Evolutionary conservation across 35 echinoderm and acorn worm genomes (phyloP).

Genomic region (Heliocidaris tuberculata): DNA sequence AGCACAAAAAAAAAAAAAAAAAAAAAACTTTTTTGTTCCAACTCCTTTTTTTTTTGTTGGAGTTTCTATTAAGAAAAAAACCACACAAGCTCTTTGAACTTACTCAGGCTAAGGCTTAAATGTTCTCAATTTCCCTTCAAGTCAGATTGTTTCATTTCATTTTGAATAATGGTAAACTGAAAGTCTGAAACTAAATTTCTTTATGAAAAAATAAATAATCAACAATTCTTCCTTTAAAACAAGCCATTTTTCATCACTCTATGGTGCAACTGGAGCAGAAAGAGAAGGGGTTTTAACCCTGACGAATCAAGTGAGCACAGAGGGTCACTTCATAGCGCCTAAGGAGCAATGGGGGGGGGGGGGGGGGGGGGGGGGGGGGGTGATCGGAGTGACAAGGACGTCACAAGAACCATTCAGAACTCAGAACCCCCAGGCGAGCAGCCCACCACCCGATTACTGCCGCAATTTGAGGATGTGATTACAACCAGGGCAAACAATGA

Average conservation of each 20-base stretch:
- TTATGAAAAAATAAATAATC: neutral
- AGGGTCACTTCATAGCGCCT: neutral
- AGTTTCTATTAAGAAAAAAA: too few relatives aligned
- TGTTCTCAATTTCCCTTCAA: too few relatives aligned
- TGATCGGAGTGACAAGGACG: neutral
- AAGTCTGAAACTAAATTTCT: neutral
- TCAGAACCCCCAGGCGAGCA: neutral
- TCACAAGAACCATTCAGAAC: neutral
- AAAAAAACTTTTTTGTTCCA: too few relatives aligned
- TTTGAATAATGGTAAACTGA: neutral
- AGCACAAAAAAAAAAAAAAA: too few relatives aligned
- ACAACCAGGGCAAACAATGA: slow-evolving; percentile 20
- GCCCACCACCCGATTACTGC: neutral
- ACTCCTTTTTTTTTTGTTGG: too few relatives aligned
- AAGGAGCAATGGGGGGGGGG: too few relatives aligned
- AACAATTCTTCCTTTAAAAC: neutral
- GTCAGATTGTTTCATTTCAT: too few relatives aligned
- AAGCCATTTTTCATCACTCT: neutral
- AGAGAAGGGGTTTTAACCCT: neutral
- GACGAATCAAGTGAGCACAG: neutral
- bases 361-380: too few relatives aligned
- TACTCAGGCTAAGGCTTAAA: too few relatives aligned
- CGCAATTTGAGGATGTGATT: neutral
- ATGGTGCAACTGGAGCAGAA: neutral
- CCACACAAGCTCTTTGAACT: too few relatives aligned